These are phyloP conservation scores for Sebastes diaconus DNA, from an alignment of 2,797 vertebrate species.

Conservation along the genomic window DNA sequence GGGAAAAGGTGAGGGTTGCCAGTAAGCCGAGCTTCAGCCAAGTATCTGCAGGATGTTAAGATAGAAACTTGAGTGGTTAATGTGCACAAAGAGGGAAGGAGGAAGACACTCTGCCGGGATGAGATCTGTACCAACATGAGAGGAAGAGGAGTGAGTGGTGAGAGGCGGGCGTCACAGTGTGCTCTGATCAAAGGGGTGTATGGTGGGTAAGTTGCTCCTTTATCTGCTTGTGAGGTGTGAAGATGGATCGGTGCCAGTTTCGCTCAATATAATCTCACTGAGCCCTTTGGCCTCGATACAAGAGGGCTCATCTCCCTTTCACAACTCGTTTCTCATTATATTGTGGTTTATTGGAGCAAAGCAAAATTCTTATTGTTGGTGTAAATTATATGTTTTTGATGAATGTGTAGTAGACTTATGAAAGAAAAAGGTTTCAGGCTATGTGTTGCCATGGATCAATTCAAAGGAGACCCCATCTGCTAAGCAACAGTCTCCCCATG, in stretches of 20 bases:
- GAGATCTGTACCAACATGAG: constrained; percentile 27
- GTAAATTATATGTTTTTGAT: not conserved
- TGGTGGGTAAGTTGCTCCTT: constrained; percentile 52
- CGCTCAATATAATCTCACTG: not conserved
- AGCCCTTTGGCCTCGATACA: not conserved
- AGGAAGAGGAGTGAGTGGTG: not conserved
- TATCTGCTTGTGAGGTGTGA: constrained; percentile 8
- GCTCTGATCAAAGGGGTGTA: constrained; percentile 32
- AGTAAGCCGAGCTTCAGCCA: constrained; percentile 16
- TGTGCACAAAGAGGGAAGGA: not conserved
- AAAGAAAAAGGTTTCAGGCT: constrained; percentile 1
- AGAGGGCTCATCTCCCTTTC: not conserved
- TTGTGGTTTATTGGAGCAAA: not conserved
- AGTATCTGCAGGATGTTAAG: not conserved
- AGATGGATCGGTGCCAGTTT: constrained; percentile 14
- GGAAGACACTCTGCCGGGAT: not conserved
- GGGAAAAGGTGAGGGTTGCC: constrained; percentile 6
- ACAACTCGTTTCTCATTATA: not conserved
- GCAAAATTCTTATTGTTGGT: not conserved
- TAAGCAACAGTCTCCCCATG: constrained; percentile 54
- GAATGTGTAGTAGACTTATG: not conserved
- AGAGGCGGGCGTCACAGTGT: constrained; percentile 22
- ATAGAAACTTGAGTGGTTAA: not conserved
- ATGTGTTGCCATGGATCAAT: constrained; percentile 33
- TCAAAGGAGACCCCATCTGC: constrained; percentile 60